A percentile compares a stretch with the other conserved stretches of the same genome.
Evolutionary conservation across 2,797 vertebrate species (phyloP).

Genomic region (Yasuhikotakia modesta): DNA sequence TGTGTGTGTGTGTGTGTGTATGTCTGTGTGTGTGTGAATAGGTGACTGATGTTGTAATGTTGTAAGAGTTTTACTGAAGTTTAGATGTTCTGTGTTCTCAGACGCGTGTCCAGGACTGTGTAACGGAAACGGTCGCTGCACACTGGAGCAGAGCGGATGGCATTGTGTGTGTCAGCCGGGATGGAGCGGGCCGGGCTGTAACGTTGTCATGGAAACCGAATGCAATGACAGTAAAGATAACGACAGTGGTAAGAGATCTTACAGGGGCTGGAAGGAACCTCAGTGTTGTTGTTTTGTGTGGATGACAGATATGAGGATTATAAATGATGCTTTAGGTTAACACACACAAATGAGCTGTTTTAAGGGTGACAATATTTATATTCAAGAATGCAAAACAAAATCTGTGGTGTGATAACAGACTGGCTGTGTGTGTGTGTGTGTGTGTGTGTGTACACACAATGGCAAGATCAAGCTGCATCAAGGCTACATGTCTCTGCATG

Average conservation of each 20-base stretch:
- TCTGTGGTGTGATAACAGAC: not conserved
- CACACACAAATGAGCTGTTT: not conserved
- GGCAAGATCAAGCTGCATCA: slow-evolving; percentile 39
- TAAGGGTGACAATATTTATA: not conserved
- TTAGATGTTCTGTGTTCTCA: too few relatives aligned
- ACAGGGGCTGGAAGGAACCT: not conserved
- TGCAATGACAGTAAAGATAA: slow-evolving; percentile 96
- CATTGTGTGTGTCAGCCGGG: slow-evolving; percentile 96
- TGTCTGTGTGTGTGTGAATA: too few relatives aligned
- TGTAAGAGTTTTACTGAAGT: too few relatives aligned
- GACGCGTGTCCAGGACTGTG: slow-evolving; percentile 96
- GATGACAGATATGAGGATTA: not conserved
- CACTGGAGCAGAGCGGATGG: slow-evolving; percentile 97
- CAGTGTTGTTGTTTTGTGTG: not conserved
- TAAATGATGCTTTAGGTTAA: slow-evolving; percentile 10
- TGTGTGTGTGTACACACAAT: slow-evolving; percentile 16
- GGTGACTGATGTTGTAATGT: slow-evolving; percentile 32
- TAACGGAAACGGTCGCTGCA: slow-evolving; percentile 94
- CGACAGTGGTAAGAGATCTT: slow-evolving; percentile 84
- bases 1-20: too few relatives aligned
- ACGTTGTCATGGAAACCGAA: slow-evolving; percentile 96
- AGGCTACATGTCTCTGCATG: slow-evolving; percentile 30
- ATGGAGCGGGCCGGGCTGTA: slow-evolving; percentile 95
- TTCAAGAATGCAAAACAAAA: not conserved
- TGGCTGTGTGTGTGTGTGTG: not conserved